Conservation (phyloP, 92 coral and sea anemone species). For the Plumapathes pennacea region DNA sequence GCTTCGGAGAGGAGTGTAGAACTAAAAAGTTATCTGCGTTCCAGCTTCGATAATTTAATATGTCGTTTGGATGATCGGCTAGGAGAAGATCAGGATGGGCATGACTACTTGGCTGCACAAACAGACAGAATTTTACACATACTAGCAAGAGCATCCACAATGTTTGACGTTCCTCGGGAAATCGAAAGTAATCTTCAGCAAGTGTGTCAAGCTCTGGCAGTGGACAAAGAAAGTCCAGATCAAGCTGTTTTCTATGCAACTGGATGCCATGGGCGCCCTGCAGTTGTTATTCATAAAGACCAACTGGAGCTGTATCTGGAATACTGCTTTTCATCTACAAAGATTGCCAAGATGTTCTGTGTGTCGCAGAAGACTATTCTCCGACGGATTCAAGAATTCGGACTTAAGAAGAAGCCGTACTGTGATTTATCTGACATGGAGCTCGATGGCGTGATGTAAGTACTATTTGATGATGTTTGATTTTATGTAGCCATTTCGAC, state of each 20-base stretch:
- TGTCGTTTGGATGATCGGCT: slow-evolving; percentile 36
- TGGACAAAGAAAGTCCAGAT: slow-evolving; percentile 21
- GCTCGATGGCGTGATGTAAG: background rate
- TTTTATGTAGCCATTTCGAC: too few species aligned
- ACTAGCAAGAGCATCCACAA: slow-evolving; percentile 40
- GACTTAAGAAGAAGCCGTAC: slow-evolving; percentile 2
- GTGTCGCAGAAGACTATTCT: slow-evolving; percentile 13
- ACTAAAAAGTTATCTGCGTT: slow-evolving; percentile 21
- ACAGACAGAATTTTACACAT: slow-evolving; percentile 49
- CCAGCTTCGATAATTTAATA: slow-evolving; percentile 17
- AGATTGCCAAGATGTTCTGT: slow-evolving; percentile 8
- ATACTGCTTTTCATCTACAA: background rate
- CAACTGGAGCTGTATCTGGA: slow-evolving; percentile 14
- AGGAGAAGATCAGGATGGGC: slow-evolving; percentile 50
- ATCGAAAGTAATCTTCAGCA: slow-evolving; percentile 9
- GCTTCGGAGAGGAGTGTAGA: slow-evolving; percentile 21
- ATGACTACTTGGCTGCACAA: slow-evolving; percentile 39
- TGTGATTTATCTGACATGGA: slow-evolving; percentile 2
- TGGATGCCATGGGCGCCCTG: slow-evolving; percentile 15
- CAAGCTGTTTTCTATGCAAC: slow-evolving; percentile 2
- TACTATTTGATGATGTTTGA: too few species aligned
- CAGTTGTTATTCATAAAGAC: slow-evolving; percentile 9
- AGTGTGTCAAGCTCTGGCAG: slow-evolving; percentile 24
- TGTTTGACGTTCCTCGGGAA: slow-evolving; percentile 38
- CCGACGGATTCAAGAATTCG: slow-evolving; percentile 9